Base-by-base conservation (phyloP, 2,888 invertebrate species). In the Odontothrips loti region DNA sequence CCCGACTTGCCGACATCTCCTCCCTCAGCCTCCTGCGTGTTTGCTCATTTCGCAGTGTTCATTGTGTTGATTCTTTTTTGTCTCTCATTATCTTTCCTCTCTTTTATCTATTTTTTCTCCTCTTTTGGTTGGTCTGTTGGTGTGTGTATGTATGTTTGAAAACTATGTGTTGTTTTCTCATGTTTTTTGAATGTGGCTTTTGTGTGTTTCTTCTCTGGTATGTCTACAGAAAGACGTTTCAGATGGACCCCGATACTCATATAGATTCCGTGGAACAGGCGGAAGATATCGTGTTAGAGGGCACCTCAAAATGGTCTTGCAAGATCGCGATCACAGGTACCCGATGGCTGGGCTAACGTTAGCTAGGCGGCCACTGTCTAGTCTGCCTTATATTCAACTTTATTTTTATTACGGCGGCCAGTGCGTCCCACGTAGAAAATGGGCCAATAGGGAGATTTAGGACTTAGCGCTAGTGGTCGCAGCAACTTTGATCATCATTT, bases 261-360 rank as follows among this genome's bases (percentile, higher is more conserved):
- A 95, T 96, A 91, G 96, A 96, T 93, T 95, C 95, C 90, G 93
- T 97, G 91, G 96, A 97, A 91, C 96, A 97, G 91, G 96, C 97
- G 88, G 96, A 98, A 92, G 95, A 94, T 91, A 94, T 96, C 91
- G 97, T 98, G 90, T 95, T 98, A 89, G 97, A 97, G 91, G 98
- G 98, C 90, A 98, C 97, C 87, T 97, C 97, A 89, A 97, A 98
- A 92, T 98, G 98, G 98, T 97, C 97, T 90, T 97, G 97, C 94
- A 98, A 98, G 94, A 96, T 98, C 92, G 97, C 97, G 90, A 97
- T 98, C 89, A 98, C 97, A 96, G 97, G 97, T 98, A 94, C 89
- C 89, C 89, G 86, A 89, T 89, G 89, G 87, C 89, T 89, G 80
- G 80, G 80, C 81, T 82, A 43, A 43, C 58, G 80, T 80, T 75